Percentiles rank a stretch among this genome's conserved stretches.
Evolutionary conservation across 2,888 invertebrate species (phyloP).

Genomic region (Macaria liturata): DNA sequence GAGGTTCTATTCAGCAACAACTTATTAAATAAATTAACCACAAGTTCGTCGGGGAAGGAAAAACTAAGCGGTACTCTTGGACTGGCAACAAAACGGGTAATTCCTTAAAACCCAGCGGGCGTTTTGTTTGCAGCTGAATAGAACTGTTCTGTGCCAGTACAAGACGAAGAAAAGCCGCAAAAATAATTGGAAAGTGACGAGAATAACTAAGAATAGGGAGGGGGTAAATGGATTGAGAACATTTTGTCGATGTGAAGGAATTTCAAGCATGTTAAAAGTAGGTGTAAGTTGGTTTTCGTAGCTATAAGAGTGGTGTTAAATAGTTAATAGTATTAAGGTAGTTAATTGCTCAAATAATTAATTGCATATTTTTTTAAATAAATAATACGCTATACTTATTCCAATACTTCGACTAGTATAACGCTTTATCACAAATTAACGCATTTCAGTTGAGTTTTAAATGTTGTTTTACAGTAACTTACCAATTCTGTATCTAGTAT

Average conservation of each 20-base stretch:
- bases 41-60: slow-evolving; percentile 73
- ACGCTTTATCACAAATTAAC: no score
- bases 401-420: no score
- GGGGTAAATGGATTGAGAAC: slow-evolving; percentile 21
- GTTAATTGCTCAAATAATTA: no score
- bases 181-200: slow-evolving; percentile 82
- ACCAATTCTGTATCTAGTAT: no score
- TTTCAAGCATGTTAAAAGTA: no score
- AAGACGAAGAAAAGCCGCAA: slow-evolving; percentile 74
- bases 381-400: no score
- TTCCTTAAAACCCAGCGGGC: slow-evolving; percentile 70
- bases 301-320: no score
- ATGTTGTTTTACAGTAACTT: no score
- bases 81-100: slow-evolving; percentile 67
- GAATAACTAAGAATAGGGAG: slow-evolving; percentile 55
- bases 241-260: slow-evolving; percentile 23
- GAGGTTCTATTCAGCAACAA: slow-evolving; percentile 72
- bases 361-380: no score
- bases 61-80: slow-evolving; percentile 61
- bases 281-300: no score
- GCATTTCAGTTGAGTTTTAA: no score
- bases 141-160: slow-evolving; percentile 49
- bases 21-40: slow-evolving; percentile 82
- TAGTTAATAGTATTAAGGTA: no score
- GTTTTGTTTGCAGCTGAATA: slow-evolving; percentile 68